phyloP scores from a whole-genome alignment of 1,140 invertebrate genomes.

The Steinernema feltiae region DNA sequence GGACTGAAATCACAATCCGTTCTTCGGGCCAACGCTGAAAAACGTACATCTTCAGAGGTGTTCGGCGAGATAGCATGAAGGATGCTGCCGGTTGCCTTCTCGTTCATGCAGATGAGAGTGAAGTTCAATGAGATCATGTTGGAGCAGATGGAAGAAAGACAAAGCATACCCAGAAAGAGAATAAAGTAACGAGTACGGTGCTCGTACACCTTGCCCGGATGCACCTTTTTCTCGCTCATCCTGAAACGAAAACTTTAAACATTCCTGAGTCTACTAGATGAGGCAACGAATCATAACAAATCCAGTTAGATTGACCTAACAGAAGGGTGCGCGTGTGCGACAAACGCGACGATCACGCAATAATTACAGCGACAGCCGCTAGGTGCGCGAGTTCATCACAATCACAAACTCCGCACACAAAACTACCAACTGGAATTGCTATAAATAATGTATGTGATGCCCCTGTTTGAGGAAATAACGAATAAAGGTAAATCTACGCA shows the following conservation, averaged over 20 bases:
- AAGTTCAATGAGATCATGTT: slow-evolving; percentile 41
- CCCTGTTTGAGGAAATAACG: no score
- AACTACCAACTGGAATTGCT: background rate
- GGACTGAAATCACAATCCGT: slow-evolving; percentile 17
- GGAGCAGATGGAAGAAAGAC: slow-evolving; percentile 31
- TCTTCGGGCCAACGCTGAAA: background rate
- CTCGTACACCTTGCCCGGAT: slow-evolving; percentile 22
- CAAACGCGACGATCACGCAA: slow-evolving; percentile 8
- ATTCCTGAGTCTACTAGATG: background rate
- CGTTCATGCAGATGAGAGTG: slow-evolving; percentile 37
- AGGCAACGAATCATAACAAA: background rate
- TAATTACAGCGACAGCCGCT: slow-evolving; percentile 7
- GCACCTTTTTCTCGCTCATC: background rate
- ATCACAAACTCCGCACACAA: background rate
- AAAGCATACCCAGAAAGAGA: slow-evolving; percentile 31
- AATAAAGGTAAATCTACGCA: no score
- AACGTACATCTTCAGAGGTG: background rate
- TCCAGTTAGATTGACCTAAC: background rate
- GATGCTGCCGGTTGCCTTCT: background rate
- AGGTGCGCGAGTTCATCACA: slow-evolving; percentile 1
- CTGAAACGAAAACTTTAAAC: background rate
- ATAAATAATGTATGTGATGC: background rate
- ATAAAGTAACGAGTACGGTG: slow-evolving; percentile 32
- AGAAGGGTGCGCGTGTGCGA: background rate
- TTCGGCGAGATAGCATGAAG: background rate